A percentile compares a stretch with the other conserved stretches of the same genome.
Conservation (phyloP, 2,888 invertebrate species). For the Diadegma fenestrale region DNA sequence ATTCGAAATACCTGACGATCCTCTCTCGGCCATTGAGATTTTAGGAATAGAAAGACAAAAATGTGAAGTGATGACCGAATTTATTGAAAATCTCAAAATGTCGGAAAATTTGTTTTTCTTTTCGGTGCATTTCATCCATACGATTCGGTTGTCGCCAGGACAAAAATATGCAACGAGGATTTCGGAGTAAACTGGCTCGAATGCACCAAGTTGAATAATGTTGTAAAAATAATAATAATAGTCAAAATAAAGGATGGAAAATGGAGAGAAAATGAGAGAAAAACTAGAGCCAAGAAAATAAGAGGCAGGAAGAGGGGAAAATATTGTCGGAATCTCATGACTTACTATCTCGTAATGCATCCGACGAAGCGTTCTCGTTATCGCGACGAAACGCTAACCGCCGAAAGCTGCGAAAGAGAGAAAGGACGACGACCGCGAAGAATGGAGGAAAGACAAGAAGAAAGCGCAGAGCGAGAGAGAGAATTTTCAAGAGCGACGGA, state of each 20-base stretch:
- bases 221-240: no score
- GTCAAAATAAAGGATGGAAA: no score
- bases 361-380: conserved; percentile 79
- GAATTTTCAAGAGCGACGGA: no score
- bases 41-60: no score
- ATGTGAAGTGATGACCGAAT: no score
- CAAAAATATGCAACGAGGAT: conserved; percentile 46
- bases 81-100: no score
- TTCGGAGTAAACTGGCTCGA: conserved; percentile 11
- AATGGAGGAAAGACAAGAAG: background rate
- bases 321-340: conserved; percentile 51
- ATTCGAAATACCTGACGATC: no score
- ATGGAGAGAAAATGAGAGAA: background rate
- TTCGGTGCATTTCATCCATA: no score
- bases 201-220: background rate
- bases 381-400: conserved; percentile 55
- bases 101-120: no score
- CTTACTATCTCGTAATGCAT: conserved; percentile 64
- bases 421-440: background rate
- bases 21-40: no score
- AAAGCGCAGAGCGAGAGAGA: no score
- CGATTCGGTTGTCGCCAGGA: conserved; percentile 75
- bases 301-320: background rate
- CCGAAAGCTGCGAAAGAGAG: conserved; percentile 10
- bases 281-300: no score